Percentiles rank a stretch among this genome's conserved stretches.
phyloP scores from a whole-genome alignment of 2,797 vertebrate species.

The Potorous gilbertii region DNA sequence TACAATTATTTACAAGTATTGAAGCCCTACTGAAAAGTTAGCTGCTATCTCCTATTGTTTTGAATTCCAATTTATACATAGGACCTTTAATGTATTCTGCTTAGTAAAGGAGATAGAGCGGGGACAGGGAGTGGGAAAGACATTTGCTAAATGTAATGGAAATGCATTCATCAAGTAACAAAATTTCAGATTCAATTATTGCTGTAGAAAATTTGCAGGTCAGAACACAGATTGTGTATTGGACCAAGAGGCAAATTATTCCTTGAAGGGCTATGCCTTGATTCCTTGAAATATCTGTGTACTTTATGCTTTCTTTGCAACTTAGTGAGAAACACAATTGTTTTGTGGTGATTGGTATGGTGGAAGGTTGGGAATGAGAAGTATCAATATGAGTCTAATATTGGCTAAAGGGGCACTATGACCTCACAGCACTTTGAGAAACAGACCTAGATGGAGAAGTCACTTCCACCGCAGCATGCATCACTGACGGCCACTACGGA shows the following conservation, averaged over 20 bases:
- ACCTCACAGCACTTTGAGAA: background rate
- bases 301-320: background rate
- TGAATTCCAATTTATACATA: background rate
- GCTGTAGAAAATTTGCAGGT: background rate
- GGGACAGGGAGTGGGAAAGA: background rate
- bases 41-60: background rate
- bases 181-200: background rate
- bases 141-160: background rate
- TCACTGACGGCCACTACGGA: background rate
- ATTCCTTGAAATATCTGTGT: background rate
- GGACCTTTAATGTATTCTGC: background rate
- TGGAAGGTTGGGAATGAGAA: background rate
- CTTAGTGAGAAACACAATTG: background rate
- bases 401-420: background rate
- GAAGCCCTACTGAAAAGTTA: background rate
- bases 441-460: background rate
- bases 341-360: background rate
- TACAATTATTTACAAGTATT: background rate
- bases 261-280: background rate
- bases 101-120: background rate
- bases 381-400: background rate
- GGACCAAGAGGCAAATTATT: background rate
- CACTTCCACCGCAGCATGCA: background rate
- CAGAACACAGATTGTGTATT: background rate
- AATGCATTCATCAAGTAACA: background rate